Percentiles rank a stretch among this genome's conserved stretches.
Conservation (phyloP, 2,113 vertebrate species). For the Helogale parvula region DNA sequence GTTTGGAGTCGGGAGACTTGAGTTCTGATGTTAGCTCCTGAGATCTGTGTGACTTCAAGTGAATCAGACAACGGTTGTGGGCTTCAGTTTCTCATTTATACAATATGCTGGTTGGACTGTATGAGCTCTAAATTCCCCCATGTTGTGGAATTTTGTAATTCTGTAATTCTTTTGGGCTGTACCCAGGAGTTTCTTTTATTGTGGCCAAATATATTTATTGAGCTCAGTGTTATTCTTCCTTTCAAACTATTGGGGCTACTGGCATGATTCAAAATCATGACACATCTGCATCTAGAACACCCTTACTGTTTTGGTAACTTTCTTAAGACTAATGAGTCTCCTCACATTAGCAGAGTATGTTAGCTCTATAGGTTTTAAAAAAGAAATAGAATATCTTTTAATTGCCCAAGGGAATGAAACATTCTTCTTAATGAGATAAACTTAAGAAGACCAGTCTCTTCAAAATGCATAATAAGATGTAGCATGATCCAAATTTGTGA, state of each 20-base stretch:
- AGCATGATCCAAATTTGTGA: not conserved
- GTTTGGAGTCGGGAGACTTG: not conserved
- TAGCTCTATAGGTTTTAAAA: not conserved
- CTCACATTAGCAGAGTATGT: not conserved
- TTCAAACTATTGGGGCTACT: not conserved
- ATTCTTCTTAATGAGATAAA: constrained; percentile 7
- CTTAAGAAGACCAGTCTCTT: not conserved
- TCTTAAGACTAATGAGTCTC: not conserved
- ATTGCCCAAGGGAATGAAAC: not conserved
- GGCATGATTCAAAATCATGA: not conserved
- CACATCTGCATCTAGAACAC: not conserved
- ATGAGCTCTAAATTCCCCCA: not conserved
- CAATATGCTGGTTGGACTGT: not conserved
- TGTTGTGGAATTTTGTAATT: not conserved
- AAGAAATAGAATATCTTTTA: constrained; percentile 30
- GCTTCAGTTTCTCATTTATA: not conserved
- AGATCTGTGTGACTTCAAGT: rapidly evolving
- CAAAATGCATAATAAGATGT: not conserved
- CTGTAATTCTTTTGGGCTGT: not conserved
- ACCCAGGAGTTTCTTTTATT: not conserved
- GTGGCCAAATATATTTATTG: not conserved
- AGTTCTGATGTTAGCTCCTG: not conserved
- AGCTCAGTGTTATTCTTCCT: not conserved
- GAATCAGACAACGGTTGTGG: not conserved
- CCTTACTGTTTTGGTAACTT: not conserved